Base-by-base conservation (phyloP, 2,797 vertebrate genomes). In the Cynodonichthys magdalenae region DNA sequence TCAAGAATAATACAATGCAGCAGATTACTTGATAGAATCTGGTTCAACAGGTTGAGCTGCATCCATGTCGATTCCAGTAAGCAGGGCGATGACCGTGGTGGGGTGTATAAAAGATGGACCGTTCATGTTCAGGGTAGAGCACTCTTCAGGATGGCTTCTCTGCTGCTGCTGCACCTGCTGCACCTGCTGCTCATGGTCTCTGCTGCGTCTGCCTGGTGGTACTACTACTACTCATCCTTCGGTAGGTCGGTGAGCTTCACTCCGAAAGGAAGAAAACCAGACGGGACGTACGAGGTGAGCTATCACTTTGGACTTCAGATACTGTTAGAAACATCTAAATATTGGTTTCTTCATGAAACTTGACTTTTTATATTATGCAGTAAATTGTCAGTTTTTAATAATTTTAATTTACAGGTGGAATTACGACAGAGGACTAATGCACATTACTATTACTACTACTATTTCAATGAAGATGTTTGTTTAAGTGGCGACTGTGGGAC, bases 201-300 rank as follows among this genome's bases (percentile, higher is more conserved):
- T 1, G 6, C 52, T 58, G 72, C 55, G 6, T 60, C 60, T 55
- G 76, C 69, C 18, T 17, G 0, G 7, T n/a, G n/a, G n/a, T n/a
- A n/a, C n/a, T 24, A 24, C 24, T 24, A 24, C 24, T 24, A 24
- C 24, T 24, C 46, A 67, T 27, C 19, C 27, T 69, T 20, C 8
- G 71, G 77, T 2, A 74, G 76, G 18, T 75, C 74, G 2, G 0
- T 77, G 31, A 66, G 53, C 39, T 80, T 78, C 54, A 61, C 50
- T 10, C 49, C 76, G 28, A 77, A 69, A 66, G 63, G 69, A 24
- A 6, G 0, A 0, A 57, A 55, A 34, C 12, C 63, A 45, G 19
- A 77, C 1, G 66, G 79, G n/a, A 69, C 47, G 6, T 65, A 66
- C 49, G 42, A 51, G 44, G 71, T 81, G 27, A 18, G 20, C 17